Base-by-base conservation (phyloP, 1,140 invertebrate species). In the Euwallacea similis region DNA sequence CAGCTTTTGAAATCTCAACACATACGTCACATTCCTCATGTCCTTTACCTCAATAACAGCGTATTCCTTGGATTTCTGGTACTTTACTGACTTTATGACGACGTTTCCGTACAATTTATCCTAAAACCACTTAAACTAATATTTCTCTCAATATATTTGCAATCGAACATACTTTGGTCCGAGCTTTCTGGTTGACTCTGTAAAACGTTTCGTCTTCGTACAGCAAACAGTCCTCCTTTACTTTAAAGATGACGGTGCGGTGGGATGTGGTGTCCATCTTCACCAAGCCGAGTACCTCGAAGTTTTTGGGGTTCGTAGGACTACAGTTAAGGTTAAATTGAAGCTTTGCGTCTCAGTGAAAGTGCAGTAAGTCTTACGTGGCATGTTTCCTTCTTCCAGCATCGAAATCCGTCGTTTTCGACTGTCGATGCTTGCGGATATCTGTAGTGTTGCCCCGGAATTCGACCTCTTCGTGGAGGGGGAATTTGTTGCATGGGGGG, bases 321-420 rank as follows among this genome's bases (percentile, higher is more conserved):
- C 61, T 56, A 3, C 8, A 56, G 16, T 13, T 15, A 56, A 56
- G 2, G 11, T 9, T 56, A 56, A 56, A 16, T 56, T 56, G 54
- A 13, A 8, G 9, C 16, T 15, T 56, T 56, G 10, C 2, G 11
- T 13, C 3, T 7, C n/a, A 11, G 10, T 10, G 15, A 11, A 4
- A 7, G 6, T 42, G 11, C 7, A 21, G 50, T 6, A n/a, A 53
- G n/a, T 42, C 21, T 69, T 59, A 71, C 69, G 42, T 59, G 7
- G 11, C 11, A 2, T 42, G 56, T 59, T 43, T 66, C 53, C 58
- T 65, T 43, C 62, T 53, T n/a, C 61, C 44, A 11, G 47, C 15
- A 66, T 74, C 73, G 16, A 69, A 74, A 66, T 74, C 70, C 7
- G 64, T 69, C 4, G 73, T 74, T 68, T 74, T 74, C 10, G 70